Evolutionary conservation across 2,113 vertebrate species (phyloP).

Genomic region (Oryzias javanicus): DNA sequence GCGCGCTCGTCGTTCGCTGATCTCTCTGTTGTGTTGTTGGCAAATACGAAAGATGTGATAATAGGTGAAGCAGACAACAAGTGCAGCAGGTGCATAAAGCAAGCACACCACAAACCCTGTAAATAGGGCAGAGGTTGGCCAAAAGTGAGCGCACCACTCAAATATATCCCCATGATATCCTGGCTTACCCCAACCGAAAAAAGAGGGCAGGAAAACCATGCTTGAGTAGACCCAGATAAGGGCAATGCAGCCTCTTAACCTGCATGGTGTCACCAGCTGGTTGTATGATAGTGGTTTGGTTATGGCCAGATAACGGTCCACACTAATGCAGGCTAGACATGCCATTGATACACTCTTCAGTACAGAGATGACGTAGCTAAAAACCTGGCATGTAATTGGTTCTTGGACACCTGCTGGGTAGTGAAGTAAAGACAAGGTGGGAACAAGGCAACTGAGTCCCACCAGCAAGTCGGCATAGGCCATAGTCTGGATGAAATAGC

Average conservation of each 20-base stretch:
- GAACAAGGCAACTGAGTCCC: constrained; percentile 95
- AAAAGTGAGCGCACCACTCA: constrained; percentile 95
- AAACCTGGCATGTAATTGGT: constrained; percentile 93
- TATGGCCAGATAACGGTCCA: constrained; percentile 97
- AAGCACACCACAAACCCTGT: constrained; percentile 97
- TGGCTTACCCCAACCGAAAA: constrained; percentile 98
- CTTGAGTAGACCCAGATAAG: constrained; percentile 97
- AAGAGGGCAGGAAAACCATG: constrained; percentile 92
- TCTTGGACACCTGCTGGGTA: constrained; percentile 91
- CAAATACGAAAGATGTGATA: constrained; percentile 99
- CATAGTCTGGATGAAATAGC: constrained; percentile 99
- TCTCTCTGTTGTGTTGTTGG: constrained; percentile 98
- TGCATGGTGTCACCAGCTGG: constrained; percentile 95
- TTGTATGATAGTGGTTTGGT: constrained; percentile 98
- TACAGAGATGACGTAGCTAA: constrained; percentile 97
- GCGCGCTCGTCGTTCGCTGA: constrained; percentile 90
- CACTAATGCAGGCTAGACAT: constrained; percentile 94
- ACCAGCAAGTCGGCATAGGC: constrained; percentile 97
- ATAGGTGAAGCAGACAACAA: constrained; percentile 97
- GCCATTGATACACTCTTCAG: constrained; percentile 99
- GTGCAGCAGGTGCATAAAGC: constrained; percentile 93
- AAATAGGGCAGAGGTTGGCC: constrained; percentile 96
- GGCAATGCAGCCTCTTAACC: constrained; percentile 90
- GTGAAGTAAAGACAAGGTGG: constrained; percentile 93
- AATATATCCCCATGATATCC: constrained; percentile 99